Base-by-base conservation (phyloP, 1,140 invertebrate species). In the Papilio dardanus region DNA sequence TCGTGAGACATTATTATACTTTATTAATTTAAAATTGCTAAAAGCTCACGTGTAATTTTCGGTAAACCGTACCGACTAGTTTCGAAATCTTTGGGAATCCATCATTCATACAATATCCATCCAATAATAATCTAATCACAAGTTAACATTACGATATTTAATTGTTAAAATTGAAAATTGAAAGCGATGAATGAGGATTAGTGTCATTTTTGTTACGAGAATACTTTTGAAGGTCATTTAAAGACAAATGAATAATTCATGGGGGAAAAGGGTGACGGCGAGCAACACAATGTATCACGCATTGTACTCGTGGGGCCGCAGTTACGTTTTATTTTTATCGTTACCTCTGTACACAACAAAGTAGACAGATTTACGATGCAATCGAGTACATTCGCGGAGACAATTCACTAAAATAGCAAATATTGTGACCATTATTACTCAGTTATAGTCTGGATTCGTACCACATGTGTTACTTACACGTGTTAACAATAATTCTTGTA, bases 361-460 rank as follows among this genome's bases (percentile, higher is more conserved):
- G 67, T 71, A 69, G 58, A 54, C 37, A 77, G 68, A 81, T 80
- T 82, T 82, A 82, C 74, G 76, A 77, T 69, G 62, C 50, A 28
- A 76, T 71, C 76, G 75, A 30, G 76, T 74, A 69, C 71, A 76
- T 74, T 76, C 66, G 66, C 21, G 50, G 62, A 74, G 42, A 77
- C 78, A 82, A 78, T 75, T 78, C 75, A 54, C 65, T 62, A 46
- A 79, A 78, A 77, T 76, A 78, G 78, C 76, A 81, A 81, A 83
- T 83, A 79, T 81, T 83, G 75, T 83, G 76, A 78, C 71, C 76
- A 68, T 74, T 66, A 71, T 42, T 78, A 50, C 30, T 28, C 50
- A 46, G 67, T 74, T 77, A 81, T 58, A 75, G 50, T 46, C 46
- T 21, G 67, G 68, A 74, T 75, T 76, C 35, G 42, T 40, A 75